Percentiles rank a stretch among this genome's conserved stretches.
Evolutionary conservation across 2,797 vertebrate genomes (phyloP).

Genomic region (Tamandua tetradactyla): DNA sequence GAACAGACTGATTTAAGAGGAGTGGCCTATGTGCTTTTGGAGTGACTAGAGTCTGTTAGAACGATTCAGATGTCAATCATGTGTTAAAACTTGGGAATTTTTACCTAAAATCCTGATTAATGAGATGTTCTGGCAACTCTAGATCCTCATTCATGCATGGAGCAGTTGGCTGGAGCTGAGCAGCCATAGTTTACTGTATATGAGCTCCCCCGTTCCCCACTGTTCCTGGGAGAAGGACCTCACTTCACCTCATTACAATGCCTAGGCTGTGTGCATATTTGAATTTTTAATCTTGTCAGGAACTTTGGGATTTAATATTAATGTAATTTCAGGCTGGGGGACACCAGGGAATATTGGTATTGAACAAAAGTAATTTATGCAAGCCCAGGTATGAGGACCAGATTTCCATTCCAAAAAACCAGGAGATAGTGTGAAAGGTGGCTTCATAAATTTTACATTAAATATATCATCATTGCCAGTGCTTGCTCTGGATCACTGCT

Average conservation of each 20-base stretch:
- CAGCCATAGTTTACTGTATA: not conserved
- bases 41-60: not conserved
- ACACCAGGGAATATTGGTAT: not conserved
- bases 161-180: not conserved
- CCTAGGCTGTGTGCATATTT: not conserved
- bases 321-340: not conserved
- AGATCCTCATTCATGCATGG: not conserved
- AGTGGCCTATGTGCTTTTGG: not conserved
- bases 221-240: not conserved
- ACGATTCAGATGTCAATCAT: not conserved
- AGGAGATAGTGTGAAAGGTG: not conserved
- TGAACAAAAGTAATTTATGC: conserved; percentile 15
- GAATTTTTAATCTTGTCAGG: not conserved
- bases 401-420: not conserved
- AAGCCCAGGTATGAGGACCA: not conserved
- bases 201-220: not conserved
- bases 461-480: not conserved
- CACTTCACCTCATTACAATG: not conserved
- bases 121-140: not conserved
- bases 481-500: not conserved
- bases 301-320: conserved; percentile 10
- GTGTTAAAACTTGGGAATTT: not conserved
- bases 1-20: not conserved
- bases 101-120: not conserved
- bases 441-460: not conserved